Evolutionary conservation across 37 sponge, comb jelly and placozoan genomes (phyloP).

Genomic region (Trichoplax adhaerens): DNA sequence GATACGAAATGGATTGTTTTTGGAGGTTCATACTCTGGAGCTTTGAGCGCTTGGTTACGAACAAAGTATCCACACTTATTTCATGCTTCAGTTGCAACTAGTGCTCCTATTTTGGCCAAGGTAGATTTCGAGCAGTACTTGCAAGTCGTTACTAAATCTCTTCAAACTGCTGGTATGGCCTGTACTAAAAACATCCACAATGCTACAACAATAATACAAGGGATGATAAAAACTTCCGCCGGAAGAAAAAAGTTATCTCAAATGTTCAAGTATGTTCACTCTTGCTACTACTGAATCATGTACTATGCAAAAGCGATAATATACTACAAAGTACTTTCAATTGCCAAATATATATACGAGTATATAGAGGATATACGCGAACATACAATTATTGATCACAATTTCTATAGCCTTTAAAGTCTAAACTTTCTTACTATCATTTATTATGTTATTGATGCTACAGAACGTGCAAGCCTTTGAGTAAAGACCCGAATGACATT

Average conservation of each 20-base stretch:
- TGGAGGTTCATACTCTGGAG: slow-evolving; percentile 78
- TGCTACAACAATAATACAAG: slow-evolving; percentile 6
- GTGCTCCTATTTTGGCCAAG: slow-evolving; percentile 47
- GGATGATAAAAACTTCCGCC: not conserved
- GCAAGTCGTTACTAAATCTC: slow-evolving; percentile 55
- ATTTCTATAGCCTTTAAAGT: no score
- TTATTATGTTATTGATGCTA: no score
- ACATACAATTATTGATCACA: no score
- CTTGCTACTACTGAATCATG: no score
- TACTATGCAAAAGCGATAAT: no score
- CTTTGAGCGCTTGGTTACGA: slow-evolving; percentile 64
- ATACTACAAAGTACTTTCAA: no score
- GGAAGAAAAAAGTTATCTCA: slow-evolving; percentile 4
- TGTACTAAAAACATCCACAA: not conserved
- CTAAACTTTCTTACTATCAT: no score
- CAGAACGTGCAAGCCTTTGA: slow-evolving; percentile 8
- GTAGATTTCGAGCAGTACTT: slow-evolving; percentile 52
- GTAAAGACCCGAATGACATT: slow-evolving; percentile 18
- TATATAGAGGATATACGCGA: no score
- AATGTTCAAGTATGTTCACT: slow-evolving; percentile 13
- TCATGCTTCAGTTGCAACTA: slow-evolving; percentile 58
- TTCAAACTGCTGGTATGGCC: not conserved
- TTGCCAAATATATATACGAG: no score
- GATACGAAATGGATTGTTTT: slow-evolving; percentile 51
- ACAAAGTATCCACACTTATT: slow-evolving; percentile 49